Percentiles rank a stretch among this genome's conserved stretches.
Evolutionary conservation across 2,113 vertebrate genomes (phyloP).

Genomic region (Psittacula cyanocephala): DNA sequence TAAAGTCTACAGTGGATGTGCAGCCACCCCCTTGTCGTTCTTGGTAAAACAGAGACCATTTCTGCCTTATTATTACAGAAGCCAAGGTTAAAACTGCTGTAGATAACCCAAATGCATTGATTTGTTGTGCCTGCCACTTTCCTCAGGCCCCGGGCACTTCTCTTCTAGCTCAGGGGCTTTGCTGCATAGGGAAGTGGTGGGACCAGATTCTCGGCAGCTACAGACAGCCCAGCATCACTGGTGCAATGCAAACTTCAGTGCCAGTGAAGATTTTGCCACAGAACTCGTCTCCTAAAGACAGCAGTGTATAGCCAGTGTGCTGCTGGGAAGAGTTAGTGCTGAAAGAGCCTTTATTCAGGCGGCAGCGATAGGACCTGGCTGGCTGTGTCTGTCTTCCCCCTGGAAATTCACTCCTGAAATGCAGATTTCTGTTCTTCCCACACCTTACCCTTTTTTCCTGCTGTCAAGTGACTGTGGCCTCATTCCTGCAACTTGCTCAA

Average conservation of each 20-base stretch:
- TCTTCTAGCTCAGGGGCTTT: not conserved
- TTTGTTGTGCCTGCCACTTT: not conserved
- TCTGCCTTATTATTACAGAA: not conserved
- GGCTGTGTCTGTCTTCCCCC: not conserved
- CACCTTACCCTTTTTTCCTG: not conserved
- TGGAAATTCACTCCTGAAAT: not conserved
- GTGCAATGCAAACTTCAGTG: not conserved
- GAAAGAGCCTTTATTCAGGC: not conserved
- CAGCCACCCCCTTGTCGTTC: not conserved
- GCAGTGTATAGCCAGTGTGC: rapidly evolving
- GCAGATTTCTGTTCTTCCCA: not conserved
- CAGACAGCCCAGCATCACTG: not conserved
- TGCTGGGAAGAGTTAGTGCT: not conserved
- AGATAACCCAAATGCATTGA: not conserved
- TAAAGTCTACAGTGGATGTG: not conserved
- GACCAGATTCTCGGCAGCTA: rapidly evolving
- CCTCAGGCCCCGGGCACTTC: rapidly evolving
- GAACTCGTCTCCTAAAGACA: not conserved
- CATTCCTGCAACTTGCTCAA: not conserved
- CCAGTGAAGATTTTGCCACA: not conserved
- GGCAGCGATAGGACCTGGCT: not conserved
- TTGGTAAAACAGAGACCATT: not conserved
- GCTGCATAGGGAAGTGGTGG: not conserved
- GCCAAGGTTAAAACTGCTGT: not conserved
- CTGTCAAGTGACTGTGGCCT: not conserved